These are phyloP conservation scores for Drosophila anomalipes DNA, from an alignment of 2,888 invertebrate genomes.

Conservation along the genomic window DNA sequence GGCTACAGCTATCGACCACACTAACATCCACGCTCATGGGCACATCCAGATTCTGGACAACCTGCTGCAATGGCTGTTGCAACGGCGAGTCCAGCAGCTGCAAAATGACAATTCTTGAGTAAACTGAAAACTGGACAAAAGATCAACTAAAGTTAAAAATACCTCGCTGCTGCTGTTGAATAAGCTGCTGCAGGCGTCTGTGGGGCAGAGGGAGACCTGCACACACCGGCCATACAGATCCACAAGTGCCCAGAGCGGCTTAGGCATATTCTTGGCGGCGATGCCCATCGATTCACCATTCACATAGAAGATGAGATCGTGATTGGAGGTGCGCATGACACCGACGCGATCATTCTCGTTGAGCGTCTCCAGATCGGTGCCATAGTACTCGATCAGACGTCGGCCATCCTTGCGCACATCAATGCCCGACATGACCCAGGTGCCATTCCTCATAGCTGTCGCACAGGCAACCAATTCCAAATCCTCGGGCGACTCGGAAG, in stretches of 20 bases:
- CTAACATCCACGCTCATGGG: conserved; percentile 84
- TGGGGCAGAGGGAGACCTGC: conserved; percentile 88
- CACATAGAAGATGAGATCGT: conserved; percentile 94
- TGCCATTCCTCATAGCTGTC: conserved; percentile 91
- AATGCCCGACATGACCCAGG: conserved; percentile 96
- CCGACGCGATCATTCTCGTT: conserved; percentile 94
- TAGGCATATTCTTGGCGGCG: conserved; percentile 91
- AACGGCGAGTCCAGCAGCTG: conserved; percentile 63
- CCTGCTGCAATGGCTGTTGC: conserved; percentile 69
- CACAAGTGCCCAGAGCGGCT: conserved; percentile 90
- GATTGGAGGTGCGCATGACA: conserved; percentile 92
- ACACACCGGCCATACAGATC: conserved; percentile 94
- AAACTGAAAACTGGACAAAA: not conserved
- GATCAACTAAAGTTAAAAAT: not conserved
- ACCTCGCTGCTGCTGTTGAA: conserved; percentile 33
- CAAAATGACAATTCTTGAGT: not conserved
- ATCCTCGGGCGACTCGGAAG: conserved; percentile 89
- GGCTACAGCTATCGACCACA: conserved; percentile 56
- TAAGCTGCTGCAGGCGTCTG: conserved; percentile 13
- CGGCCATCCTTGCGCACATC: conserved; percentile 94
- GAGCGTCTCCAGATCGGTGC: conserved; percentile 92
- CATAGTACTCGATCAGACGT: conserved; percentile 93
- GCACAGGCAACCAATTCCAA: conserved; percentile 91
- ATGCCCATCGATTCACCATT: conserved; percentile 96
- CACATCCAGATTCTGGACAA: conserved; percentile 83